Evolutionary conservation across 64 coral and sea anemone genomes (phyloP).

Genomic region (Hydrozoanthus tunicans): DNA sequence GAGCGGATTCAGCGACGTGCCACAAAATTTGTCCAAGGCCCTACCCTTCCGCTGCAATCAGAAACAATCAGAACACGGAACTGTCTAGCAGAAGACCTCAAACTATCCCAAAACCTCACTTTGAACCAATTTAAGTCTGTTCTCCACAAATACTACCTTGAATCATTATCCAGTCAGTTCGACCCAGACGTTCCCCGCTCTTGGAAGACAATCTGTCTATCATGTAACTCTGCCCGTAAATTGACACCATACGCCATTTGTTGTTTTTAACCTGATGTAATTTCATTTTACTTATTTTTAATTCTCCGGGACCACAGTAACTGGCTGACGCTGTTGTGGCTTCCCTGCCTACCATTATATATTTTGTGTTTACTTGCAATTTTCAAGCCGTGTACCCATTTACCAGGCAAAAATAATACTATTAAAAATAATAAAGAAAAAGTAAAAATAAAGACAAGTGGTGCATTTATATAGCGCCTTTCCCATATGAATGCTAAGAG

Average conservation of each 20-base stretch:
- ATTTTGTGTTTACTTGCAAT: constrained; percentile 28
- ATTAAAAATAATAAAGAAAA: constrained; percentile 26
- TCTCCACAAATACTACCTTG: constrained; percentile 1
- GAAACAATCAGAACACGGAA: constrained; percentile 35
- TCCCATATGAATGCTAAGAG: too few species aligned
- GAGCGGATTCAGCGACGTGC: constrained; percentile 46
- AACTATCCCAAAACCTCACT: constrained; percentile 33
- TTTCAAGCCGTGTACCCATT: not conserved
- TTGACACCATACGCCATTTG: constrained; percentile 33
- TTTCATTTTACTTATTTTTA: constrained; percentile 39
- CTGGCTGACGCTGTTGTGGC: constrained; percentile 6
- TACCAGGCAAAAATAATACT: not conserved
- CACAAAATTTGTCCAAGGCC: constrained; percentile 26
- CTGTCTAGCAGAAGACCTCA: constrained; percentile 33
- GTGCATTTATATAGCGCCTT: too few species aligned
- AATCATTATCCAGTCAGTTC: constrained; percentile 5
- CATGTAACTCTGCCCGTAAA: constrained; percentile 34
- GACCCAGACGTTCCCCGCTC: constrained; percentile 25
- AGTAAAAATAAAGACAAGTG: too few species aligned
- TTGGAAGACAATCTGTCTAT: constrained; percentile 47
- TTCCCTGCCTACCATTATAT: too few species aligned
- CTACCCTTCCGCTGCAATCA: constrained; percentile 40
- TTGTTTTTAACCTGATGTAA: constrained; percentile 35
- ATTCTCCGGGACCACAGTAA: constrained; percentile 41
- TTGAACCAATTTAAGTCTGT: constrained; percentile 53